phyloP scores from a whole-genome alignment of 2,888 invertebrate species.

The Ypsolopha sequella region DNA sequence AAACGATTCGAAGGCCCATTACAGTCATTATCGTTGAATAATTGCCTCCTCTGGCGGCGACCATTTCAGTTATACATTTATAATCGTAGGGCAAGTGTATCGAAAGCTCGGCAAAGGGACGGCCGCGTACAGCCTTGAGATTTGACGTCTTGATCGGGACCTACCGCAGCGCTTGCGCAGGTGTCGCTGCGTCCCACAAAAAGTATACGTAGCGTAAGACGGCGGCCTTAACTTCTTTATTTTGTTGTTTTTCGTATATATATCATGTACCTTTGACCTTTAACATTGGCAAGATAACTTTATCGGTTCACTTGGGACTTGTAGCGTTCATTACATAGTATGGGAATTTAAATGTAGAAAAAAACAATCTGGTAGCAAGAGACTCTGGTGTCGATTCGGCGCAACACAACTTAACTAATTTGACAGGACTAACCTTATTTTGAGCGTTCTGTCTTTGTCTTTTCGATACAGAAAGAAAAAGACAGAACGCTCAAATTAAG shows the following conservation, averaged over 20 bases:
- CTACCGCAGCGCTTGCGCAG: constrained; percentile 65
- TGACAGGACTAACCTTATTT: too few species aligned
- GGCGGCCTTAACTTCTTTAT: constrained; percentile 49
- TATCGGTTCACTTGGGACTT: too few species aligned
- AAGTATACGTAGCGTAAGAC: constrained; percentile 57
- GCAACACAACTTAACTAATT: too few species aligned
- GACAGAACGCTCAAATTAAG: too few species aligned
- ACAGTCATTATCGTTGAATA: background rate
- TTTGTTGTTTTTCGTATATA: constrained; percentile 32
- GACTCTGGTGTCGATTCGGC: too few species aligned
- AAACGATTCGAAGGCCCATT: too few species aligned
- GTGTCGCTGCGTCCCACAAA: constrained; percentile 48
- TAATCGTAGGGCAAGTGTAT: constrained; percentile 32
- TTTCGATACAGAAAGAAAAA: too few species aligned
- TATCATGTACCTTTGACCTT: constrained; percentile 18
- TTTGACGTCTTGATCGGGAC: constrained; percentile 70
- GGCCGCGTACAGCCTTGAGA: constrained; percentile 57
- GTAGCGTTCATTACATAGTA: too few species aligned
- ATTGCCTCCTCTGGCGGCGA: background rate
- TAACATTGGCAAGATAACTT: too few species aligned
- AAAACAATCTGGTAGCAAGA: too few species aligned
- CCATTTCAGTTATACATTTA: background rate
- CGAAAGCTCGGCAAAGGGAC: constrained; percentile 42
- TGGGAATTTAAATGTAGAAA: too few species aligned
- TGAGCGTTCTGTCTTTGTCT: too few species aligned